These are phyloP conservation scores for Tragelaphus imberbis DNA, from an alignment of 2,113 vertebrate species.

Conservation along the genomic window DNA sequence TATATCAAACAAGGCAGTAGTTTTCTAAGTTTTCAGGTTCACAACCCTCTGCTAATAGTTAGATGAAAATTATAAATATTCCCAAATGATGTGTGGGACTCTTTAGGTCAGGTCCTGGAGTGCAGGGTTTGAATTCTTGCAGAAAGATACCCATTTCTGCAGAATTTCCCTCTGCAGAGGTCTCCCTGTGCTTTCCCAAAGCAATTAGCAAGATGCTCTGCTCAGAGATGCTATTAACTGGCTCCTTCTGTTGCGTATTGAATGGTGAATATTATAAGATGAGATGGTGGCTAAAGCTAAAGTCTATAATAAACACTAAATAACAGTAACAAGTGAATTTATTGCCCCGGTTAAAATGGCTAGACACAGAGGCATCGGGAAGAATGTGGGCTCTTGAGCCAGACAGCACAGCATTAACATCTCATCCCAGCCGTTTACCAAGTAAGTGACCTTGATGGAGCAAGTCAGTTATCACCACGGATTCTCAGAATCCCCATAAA, in stretches of 20 bases:
- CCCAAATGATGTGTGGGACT: not conserved
- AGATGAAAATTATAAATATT: not conserved
- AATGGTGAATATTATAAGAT: not conserved
- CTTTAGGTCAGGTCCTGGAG: not conserved
- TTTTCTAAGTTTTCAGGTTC: not conserved
- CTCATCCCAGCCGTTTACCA: not conserved
- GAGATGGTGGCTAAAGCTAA: not conserved
- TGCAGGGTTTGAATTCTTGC: not conserved
- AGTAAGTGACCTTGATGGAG: slow-evolving; percentile 17
- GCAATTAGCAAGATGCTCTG: not conserved
- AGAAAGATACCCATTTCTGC: not conserved
- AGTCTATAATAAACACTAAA: slow-evolving; percentile 7
- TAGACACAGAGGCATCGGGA: not conserved
- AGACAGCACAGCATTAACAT: not conserved
- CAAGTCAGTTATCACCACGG: not conserved
- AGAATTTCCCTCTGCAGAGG: not conserved
- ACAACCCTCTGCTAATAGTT: not conserved
- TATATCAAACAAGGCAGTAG: not conserved
- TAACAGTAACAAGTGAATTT: slow-evolving; percentile 22
- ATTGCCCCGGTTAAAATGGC: not conserved
- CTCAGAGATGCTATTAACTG: not conserved
- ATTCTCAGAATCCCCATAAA: slow-evolving; percentile 36
- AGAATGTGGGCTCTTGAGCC: not conserved
- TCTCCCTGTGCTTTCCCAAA: not conserved
- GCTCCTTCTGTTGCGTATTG: not conserved